A percentile compares a stretch with the other conserved stretches of the same genome.
Evolutionary conservation across 2,888 invertebrate species (phyloP).

Genomic region (Neelides folsomi): DNA sequence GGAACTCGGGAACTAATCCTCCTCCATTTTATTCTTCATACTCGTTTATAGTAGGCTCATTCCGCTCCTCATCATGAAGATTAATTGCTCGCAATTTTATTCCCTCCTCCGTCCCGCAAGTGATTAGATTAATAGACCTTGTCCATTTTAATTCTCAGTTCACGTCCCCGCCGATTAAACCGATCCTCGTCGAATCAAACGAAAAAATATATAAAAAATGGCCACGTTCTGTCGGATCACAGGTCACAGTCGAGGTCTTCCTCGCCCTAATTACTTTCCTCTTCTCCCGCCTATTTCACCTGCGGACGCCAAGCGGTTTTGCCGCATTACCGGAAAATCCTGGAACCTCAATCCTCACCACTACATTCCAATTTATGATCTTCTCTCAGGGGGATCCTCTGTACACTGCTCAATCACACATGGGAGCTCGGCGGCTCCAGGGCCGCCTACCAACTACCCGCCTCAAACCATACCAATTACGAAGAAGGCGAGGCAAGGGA

Average conservation of each 20-base stretch:
- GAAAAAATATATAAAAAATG: conserved; percentile 7
- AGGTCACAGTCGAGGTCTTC: conserved; percentile 62
- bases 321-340: conserved; percentile 65
- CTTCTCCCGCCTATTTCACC: conserved; percentile 66
- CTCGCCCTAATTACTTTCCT: conserved; percentile 69
- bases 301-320: conserved; percentile 51
- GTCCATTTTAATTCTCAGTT: too few relatives aligned
- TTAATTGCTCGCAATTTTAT: too few relatives aligned
- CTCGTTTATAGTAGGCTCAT: too few relatives aligned
- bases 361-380: conserved; percentile 29
- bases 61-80: too few relatives aligned
- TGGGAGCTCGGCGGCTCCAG: neutral
- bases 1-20: too few relatives aligned
- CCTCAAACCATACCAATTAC: too few relatives aligned
- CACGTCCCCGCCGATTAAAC: too few relatives aligned
- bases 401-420: conserved; percentile 4
- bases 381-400: conserved; percentile 16
- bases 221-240: conserved; percentile 60
- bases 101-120: too few relatives aligned
- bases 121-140: too few relatives aligned
- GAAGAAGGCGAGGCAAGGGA: too few relatives aligned
- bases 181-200: neutral
- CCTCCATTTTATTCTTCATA: too few relatives aligned
- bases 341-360: conserved; percentile 42
- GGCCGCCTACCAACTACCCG: conserved; percentile 39